Base-by-base conservation (phyloP, 2,113 vertebrate species). In the Salvelinus namaycush region DNA sequence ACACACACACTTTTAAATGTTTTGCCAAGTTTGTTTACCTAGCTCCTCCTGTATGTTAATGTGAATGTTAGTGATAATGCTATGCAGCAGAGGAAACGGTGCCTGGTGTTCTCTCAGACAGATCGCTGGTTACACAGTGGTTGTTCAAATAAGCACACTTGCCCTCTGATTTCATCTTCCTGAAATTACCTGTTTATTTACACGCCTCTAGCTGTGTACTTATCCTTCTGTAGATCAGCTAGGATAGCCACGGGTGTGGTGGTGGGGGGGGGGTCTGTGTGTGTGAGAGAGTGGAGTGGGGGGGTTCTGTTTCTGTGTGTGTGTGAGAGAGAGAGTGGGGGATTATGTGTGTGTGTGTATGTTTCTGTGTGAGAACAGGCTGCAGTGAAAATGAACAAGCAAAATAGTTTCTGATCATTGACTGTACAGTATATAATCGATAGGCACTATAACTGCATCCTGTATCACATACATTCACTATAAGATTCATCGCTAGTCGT, bases 151-250 rank as follows among this genome's bases (percentile, higher is more conserved):
- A 80, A 88, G 86, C 59, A 74, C 62, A 70, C 22, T 22, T 44
- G 34, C 9, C 71, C 84, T 74, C 70, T 49, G 69, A 73, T 76
- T 84, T 76, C 75, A 64, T 75, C 74, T 77, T 44, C 39, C 39
- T 44, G 39, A 84, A 86, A 84, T 76, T 69, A 44, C 80, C 54
- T 1, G 51, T 60, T 80, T 84, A 72, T 88, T 87, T 84, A 34
- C 77, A 75, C 81, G 75, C 74, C 67, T 79, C 75, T 57, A 26
- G 78, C 59, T 51, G 78, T 78, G 83, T 78, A 72, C 86, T 87
- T 80, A 76, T 60, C 54, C 57, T 59, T 6, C 9, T 68, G 59
- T 44, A 64, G 74, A 68, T 71, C 70, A 76, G 77, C 73, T 60
- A 31, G 62, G 65, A 66, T 67, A 5, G 4, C 4, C 4, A 4